phyloP scores from a whole-genome alignment of 2,797 vertebrate species.

The Erpetoichthys calabaricus region DNA sequence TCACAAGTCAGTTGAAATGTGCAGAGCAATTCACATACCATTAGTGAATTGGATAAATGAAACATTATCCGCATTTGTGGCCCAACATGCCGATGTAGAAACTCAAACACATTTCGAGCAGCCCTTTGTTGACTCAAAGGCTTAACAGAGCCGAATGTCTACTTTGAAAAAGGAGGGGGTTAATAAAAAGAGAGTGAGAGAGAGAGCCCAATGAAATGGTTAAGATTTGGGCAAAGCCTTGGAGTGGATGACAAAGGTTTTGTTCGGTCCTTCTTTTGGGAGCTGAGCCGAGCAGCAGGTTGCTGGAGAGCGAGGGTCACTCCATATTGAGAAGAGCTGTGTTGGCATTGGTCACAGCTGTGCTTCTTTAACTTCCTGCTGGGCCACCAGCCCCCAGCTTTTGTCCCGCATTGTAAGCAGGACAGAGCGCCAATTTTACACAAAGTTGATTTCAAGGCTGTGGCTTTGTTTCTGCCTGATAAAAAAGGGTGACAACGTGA shows the following conservation, averaged over 20 bases:
- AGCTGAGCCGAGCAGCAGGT: constrained; percentile 49
- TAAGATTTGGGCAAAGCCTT: constrained; percentile 61
- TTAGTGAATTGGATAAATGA: constrained; percentile 19
- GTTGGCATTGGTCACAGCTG: constrained; percentile 80
- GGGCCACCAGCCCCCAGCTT: constrained; percentile 73
- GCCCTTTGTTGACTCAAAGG: constrained; percentile 43
- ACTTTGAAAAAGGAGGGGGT: constrained; percentile 20
- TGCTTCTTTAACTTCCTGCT: constrained; percentile 52
- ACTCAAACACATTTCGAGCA: constrained; percentile 40
- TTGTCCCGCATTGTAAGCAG: constrained; percentile 61
- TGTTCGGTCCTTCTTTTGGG: constrained; percentile 58
- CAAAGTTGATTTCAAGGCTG: constrained; percentile 64
- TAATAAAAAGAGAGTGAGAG: constrained; percentile 2
- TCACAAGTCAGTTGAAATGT: no score
- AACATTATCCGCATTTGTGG: constrained; percentile 33
- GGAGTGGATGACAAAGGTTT: constrained; percentile 63
- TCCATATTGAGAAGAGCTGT: constrained; percentile 71
- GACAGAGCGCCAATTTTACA: constrained; percentile 67
- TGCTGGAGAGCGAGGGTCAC: constrained; percentile 65
- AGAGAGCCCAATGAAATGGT: constrained; percentile 73
- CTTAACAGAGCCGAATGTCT: constrained; percentile 27
- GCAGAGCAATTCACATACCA: no score
- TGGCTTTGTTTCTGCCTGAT: constrained; percentile 54
- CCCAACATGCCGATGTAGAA: constrained; percentile 37
- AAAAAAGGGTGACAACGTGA: constrained; percentile 40